phyloP scores from a whole-genome alignment of 2,113 vertebrate genomes.

The Manacus vitellinus region DNA sequence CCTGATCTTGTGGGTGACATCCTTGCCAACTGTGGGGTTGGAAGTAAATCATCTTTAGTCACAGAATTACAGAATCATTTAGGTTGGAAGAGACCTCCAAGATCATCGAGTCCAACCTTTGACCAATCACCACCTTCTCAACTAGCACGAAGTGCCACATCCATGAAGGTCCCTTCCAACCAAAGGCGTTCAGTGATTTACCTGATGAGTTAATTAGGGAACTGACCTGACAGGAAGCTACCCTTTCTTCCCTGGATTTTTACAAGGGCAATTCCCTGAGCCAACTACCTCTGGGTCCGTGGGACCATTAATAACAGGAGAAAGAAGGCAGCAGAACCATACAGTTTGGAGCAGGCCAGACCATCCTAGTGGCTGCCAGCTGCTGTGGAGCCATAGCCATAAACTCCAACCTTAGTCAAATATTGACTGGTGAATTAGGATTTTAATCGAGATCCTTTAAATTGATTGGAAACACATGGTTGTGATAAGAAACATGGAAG shows the following conservation, averaged over 20 bases:
- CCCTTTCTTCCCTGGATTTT: not conserved
- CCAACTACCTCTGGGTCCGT: accelerated
- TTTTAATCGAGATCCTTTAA: not conserved
- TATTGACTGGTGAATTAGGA: not conserved
- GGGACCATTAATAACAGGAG: not conserved
- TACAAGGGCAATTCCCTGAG: not conserved
- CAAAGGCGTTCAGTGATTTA: not conserved
- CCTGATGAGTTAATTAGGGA: not conserved
- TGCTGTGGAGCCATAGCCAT: not conserved
- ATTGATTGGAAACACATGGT: not conserved
- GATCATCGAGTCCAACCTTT: not conserved
- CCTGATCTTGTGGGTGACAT: too few species aligned
- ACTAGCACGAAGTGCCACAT: accelerated
- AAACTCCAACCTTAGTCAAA: not conserved
- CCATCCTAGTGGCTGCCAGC: not conserved
- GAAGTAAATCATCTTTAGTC: not conserved
- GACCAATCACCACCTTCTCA: not conserved
- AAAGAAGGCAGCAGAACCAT: not conserved
- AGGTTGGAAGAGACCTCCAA: not conserved
- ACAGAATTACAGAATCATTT: not conserved
- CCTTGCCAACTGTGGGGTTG: not conserved
- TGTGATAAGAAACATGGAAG: not conserved
- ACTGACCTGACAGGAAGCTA: not conserved
- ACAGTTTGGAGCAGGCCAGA: not conserved
- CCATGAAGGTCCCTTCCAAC: not conserved